Base-by-base conservation (phyloP, 1,140 invertebrate species). In the Cotesia glomerata region DNA sequence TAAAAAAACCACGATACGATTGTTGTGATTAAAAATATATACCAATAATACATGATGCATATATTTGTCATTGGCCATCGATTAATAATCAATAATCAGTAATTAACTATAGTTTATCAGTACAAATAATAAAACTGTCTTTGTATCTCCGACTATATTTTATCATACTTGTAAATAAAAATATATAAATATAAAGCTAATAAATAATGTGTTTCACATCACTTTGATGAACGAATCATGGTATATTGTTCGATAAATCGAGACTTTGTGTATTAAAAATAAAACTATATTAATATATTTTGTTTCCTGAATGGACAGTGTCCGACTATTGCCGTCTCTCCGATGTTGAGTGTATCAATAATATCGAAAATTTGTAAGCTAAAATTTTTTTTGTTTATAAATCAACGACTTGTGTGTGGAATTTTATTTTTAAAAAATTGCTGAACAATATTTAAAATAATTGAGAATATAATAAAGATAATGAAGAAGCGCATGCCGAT, bases 191-290 rank as follows among this genome's bases (percentile, higher is more conserved):
- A 8, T 9, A 9, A 45, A 18, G 0, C 16, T 18, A 58, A 58
- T 18, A n/a, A 54, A 58, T 18, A 58, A 58, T 58, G 56, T 58
- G 56, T 18, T 58, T 58, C 56, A 58, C 56, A 58, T 58, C 14
- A 18, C 18, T 54, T 54, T 13, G 4, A 14, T 13, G n/a, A 51
- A 51, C 45, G 45, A 54, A 54, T 54, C 52, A 16, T 54, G 52
- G n/a, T 58, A 32, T 58, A 58, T 58, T 58, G 56, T 58, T 58
- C 56, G 56, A 58, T 58, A 58, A 58, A 18, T 58, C 14, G 18
- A 58, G 32, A 58, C 18, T 18, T 58, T 58, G 18, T 45, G 18
- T 18, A 58, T 14, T 58, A 9, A 26, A 58, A 58, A 18, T 18
- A 58, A 58, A 54, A 14, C 4, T n/a, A 45, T 45, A 45, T 45